Evolutionary conservation across 2,113 vertebrate species (phyloP), one percentile per base, ranked within the genome.

Genomic region (Axis porcinus): DNA sequence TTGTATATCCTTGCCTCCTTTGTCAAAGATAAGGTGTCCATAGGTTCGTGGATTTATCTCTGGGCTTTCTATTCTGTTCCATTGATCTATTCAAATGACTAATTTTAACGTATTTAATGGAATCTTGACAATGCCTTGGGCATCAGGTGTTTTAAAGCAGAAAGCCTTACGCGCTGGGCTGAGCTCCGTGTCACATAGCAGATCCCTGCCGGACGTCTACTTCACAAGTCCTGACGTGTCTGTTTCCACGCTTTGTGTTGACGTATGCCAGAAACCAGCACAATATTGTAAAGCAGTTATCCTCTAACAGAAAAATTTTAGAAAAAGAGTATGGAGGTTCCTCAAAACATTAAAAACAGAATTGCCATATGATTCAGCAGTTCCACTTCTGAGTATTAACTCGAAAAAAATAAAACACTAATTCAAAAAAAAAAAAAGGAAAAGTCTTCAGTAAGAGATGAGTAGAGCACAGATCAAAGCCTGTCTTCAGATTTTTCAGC

Each of bases 61-160:
- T 43, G 43, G 43, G 6, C 43, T 43, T 43, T 43, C 43, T 43
- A 43, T 43, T 43, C 43, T 43, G 43, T 43, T 43, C 43, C 43
- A 5, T 43, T 43, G 43, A 43, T 43, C 43, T 43, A 43, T 95
- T 95, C 55, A 57, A 93, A 93, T 79, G n/a, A 82, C 5, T 81
- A 12, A 85, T 88, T 94, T 74, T 85, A 67, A 76, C 57, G 33
- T 3, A 87, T 54, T 43, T 45, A n/a, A 54, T n/a, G 45, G 82
- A 76, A 74, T 16, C 67, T 13, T 82, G 93, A 11, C 33, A 28
- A 97, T 89, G 3, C 15, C 0, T 11, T 76, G 62, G 16, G 2
- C 83, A 43, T 47, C 55, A 78, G 62, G 10, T 36, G 30, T 94
- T 54, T 95, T 62, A 79, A 83, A 96, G 96, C 40, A 92, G 47